Evolutionary conservation across 2,888 invertebrate genomes (phyloP).

Genomic region (Lasiommata megera): DNA sequence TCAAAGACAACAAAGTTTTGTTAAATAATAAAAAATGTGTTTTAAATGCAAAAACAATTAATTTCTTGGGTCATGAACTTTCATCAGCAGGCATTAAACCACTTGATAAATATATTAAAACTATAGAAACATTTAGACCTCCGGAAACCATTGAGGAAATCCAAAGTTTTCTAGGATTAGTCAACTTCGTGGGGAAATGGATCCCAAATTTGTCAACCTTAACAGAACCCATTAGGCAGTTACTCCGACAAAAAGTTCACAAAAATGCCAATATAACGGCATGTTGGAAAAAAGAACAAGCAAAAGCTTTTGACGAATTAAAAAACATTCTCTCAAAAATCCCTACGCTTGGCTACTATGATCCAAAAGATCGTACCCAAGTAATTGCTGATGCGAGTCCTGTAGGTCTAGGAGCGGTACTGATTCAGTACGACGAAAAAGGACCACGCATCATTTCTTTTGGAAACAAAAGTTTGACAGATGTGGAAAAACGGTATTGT

Average conservation of each 20-base stretch:
- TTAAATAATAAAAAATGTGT: constrained; percentile 30
- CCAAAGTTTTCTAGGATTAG: constrained; percentile 39
- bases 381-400: constrained; percentile 36
- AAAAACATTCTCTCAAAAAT: constrained; percentile 18
- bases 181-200: constrained; percentile 37
- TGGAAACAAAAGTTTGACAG: neutral
- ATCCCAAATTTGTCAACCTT: constrained; percentile 32
- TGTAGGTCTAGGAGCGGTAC: constrained; percentile 32
- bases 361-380: constrained; percentile 28
- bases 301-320: constrained; percentile 29
- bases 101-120: constrained; percentile 32
- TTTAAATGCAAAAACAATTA: constrained; percentile 6
- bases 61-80: constrained; percentile 34
- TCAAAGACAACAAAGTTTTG: constrained; percentile 29
- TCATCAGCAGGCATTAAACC: constrained; percentile 29
- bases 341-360: constrained; percentile 30
- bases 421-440: constrained; percentile 22
- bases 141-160: constrained; percentile 34
- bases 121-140: constrained; percentile 19
- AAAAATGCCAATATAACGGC: constrained; percentile 27
- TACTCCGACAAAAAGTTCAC: constrained; percentile 11
- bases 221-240: constrained; percentile 25
- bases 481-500: constrained; percentile 4
- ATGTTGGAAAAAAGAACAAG: constrained; percentile 23
- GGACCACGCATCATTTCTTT: neutral